Base-by-base conservation (phyloP, 2,797 vertebrate species). In the Australoheros facetus region DNA sequence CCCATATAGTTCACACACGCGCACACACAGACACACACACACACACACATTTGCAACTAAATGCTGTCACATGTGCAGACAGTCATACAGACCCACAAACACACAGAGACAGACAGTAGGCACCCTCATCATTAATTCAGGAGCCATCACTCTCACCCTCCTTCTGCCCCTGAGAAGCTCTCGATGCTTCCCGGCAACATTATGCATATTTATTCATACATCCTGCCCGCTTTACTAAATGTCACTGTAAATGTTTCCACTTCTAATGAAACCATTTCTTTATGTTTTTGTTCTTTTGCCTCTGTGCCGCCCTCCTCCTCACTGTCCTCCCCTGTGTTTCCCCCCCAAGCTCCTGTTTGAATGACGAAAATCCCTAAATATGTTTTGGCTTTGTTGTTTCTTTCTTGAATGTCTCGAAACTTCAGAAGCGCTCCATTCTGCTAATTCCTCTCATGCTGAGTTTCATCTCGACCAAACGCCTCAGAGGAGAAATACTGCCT, bases 141-240 rank as follows among this genome's bases (percentile, higher is more conserved):
- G 71, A 94, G 85, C 91, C 92, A 93, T 93, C 94, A 88, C 89
- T 93, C 91, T 90, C 91, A 82, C 89, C 87, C 92, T 93, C 88
- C 88, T 89, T 85, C 88, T 89, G 87, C 90, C 94, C 91, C 91
- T 77, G 93, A 93, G 91, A 91, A 93, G 81, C 89, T 88, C 92
- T 93, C 83, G 12, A 88, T 93, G 87, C 93, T 95, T 93, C 90
- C 90, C 78, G 80, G 89, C 91, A 92, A 91, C 90, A 90, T 94
- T 91, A 92, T 95, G 94, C 94, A 95, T 95, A 95, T 95, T 94
- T 95, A 95, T 95, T 93, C 88, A 90, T 88, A 89, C 90, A 89
- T 93, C 92, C 81, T 90, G 87, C 80, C 83, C 45, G 82, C 88
- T 93, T 91, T 87, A 83, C 93, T 93, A 93, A 95, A 95, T 95